phyloP scores from a whole-genome alignment of 2,888 invertebrate genomes.

The Ichneumoninae sp. region DNA sequence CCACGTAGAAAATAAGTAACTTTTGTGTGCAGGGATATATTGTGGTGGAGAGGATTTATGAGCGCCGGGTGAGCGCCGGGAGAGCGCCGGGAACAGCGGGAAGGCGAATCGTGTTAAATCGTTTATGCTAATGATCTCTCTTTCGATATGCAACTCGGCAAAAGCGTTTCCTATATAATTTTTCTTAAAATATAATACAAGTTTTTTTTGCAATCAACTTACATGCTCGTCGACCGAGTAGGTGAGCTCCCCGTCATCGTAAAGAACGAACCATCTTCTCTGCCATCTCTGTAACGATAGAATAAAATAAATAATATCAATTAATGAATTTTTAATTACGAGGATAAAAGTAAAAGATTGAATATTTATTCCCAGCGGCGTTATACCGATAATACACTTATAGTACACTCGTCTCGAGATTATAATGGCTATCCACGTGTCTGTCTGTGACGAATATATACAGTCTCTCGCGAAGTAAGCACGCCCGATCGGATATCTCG shows the following conservation, averaged over 20 bases:
- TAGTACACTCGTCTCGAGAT: constrained; percentile 58
- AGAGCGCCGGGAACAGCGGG: constrained; percentile 46
- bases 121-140: constrained; percentile 61
- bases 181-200: not conserved
- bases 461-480: constrained; percentile 41
- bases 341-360: constrained; percentile 46
- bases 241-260: constrained; percentile 98
- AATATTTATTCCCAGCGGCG: constrained; percentile 64
- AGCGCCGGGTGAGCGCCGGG: not conserved
- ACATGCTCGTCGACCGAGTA: constrained; percentile 99
- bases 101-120: constrained; percentile 65
- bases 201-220: constrained; percentile 85
- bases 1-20: not conserved
- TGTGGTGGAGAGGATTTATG: constrained; percentile 49
- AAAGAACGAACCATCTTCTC: constrained; percentile 98
- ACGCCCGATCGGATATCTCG: constrained; percentile 65
- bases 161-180: constrained; percentile 12
- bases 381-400: constrained; percentile 65
- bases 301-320: constrained; percentile 72
- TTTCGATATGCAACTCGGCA: constrained; percentile 5
- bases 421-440: constrained; percentile 68
- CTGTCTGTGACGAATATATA: constrained; percentile 58
- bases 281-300: constrained; percentile 97
- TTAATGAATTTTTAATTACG: not conserved
- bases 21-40: not conserved